Conservation (phyloP, 2,113 vertebrate genomes). For the Micromys minutus region DNA sequence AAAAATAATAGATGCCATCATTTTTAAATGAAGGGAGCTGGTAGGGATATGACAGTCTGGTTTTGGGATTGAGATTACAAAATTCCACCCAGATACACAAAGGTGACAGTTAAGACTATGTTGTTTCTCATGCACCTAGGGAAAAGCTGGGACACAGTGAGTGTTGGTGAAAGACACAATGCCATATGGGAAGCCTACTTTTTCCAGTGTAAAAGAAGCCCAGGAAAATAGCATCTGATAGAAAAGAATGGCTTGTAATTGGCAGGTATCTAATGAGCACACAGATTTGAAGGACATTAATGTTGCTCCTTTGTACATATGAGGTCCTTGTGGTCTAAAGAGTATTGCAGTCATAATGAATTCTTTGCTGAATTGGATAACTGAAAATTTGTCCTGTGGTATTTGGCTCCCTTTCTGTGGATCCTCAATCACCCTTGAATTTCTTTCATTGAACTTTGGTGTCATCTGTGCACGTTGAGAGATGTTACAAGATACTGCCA, state of each 20-base stretch:
- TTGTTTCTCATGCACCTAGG: background rate
- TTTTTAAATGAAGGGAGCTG: background rate
- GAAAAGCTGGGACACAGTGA: background rate
- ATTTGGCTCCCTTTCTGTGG: background rate
- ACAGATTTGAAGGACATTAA: background rate
- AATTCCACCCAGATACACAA: background rate
- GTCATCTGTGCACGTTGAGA: background rate
- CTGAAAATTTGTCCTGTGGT: background rate
- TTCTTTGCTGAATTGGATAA: background rate
- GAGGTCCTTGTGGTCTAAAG: background rate
- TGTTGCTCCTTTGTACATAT: background rate
- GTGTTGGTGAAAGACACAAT: background rate
- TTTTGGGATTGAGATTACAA: background rate
- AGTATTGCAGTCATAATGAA: background rate
- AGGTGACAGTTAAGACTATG: background rate
- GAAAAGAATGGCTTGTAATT: background rate
- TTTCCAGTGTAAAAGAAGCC: background rate
- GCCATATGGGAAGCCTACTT: background rate
- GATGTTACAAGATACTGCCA: background rate
- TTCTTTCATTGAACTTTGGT: background rate
- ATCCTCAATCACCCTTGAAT: background rate
- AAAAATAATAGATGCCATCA: background rate
- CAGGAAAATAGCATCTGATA: background rate
- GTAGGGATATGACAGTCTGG: background rate
- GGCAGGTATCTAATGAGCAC: background rate